Evolutionary conservation across 92 coral and sea anemone species (phyloP), one percentile per base, ranked within the genome.

Genomic region (Umimayanthus chanpuru): DNA sequence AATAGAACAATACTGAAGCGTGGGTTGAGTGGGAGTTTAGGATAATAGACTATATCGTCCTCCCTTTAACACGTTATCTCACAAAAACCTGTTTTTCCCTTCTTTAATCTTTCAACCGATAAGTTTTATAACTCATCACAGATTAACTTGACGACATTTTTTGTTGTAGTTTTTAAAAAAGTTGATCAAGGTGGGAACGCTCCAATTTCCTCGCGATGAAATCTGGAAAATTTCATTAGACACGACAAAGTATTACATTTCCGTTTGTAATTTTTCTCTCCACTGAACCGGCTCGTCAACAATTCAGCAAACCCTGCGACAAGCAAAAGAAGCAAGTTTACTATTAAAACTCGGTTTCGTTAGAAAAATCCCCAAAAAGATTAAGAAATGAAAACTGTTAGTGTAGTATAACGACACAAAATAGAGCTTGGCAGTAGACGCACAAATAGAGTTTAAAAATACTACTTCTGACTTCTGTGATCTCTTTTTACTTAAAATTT

Each of bases 231-330:
- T 47, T 40, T 67, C 86, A 68, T 82, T 82, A 65, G 76, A 10
- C 65, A 82, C 64, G 43, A 65, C 16, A 61, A 4, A 3, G 26
- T 44, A 14, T 6, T 41, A 83, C 15, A 53, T 70, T 83, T 83
- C 87, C 87, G 87, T 71, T 83, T 12, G 70, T 65, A 25, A 49
- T 43, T 65, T 43, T 21, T 53, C 68, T 80, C 71, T 68, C 64
- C 43, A 70, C n/a, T 47, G 9, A 50, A 40, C 61, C 87, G 77
- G 21, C 41, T 68, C 61, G 83, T 79, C 66, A 79, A 53, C 70
- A 79, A 9, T 44, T 21, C 29, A n/a, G n/a, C n/a, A 7, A 32
- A 18, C 20, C 43, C 50, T 23, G 18, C 28, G 66, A 49, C 53
- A 79, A n/a, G 41, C 56, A 26, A 40, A 12, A 25, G 23, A 14